A percentile compares a stretch with the other conserved stretches of the same genome.
These are phyloP conservation scores for Achlya flavicornis DNA, from an alignment of 2,888 invertebrate genomes.

Conservation along the genomic window DNA sequence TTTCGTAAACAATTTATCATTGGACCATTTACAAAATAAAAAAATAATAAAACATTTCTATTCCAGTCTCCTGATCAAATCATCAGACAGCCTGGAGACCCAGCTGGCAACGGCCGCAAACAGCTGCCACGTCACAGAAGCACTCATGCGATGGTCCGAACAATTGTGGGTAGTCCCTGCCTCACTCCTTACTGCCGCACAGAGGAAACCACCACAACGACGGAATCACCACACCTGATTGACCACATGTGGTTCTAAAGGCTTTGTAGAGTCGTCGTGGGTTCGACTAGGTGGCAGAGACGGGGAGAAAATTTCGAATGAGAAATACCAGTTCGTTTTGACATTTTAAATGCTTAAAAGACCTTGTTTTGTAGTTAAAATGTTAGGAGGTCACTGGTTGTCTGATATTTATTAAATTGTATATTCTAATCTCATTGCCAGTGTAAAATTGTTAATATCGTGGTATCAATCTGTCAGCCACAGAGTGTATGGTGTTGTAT, in stretches of 20 bases:
- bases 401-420: constrained; percentile 1
- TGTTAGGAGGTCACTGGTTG: background rate
- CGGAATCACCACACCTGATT: constrained; percentile 65
- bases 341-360: background rate
- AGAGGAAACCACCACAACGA: constrained; percentile 65
- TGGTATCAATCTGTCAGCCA: background rate
- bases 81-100: constrained; percentile 85
- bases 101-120: constrained; percentile 94
- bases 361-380: background rate
- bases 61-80: constrained; percentile 85
- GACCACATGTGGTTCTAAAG: constrained; percentile 9
- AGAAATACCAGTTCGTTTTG: background rate
- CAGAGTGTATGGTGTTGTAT: background rate
- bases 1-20: too few relatives aligned
- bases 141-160: constrained; percentile 90
- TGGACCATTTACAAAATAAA: too few relatives aligned
- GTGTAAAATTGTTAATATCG: background rate
- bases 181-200: constrained; percentile 86
- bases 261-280: constrained; percentile 2
- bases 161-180: constrained; percentile 92
- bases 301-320: background rate
- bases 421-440: background rate
- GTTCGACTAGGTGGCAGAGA: constrained; percentile 1
- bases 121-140: constrained; percentile 93
- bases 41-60: background rate